Base-by-base conservation (phyloP, 2,113 vertebrate genomes). In the Amazona guildingii region DNA sequence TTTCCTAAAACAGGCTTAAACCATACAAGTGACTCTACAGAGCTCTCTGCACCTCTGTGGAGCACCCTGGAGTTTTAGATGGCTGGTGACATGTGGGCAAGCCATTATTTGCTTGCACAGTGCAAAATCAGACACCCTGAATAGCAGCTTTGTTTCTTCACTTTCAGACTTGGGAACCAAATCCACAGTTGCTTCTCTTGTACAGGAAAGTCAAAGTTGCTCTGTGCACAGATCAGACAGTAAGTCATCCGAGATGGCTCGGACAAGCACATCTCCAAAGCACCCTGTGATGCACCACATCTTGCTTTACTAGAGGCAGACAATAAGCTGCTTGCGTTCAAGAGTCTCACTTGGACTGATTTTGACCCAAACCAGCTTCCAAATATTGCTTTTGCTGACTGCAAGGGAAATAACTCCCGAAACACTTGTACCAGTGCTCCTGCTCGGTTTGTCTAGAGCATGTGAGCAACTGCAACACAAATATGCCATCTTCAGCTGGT, bases 281-380 rank as follows among this genome's bases (percentile, higher is more conserved):
- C 13, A 4, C 59, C 43, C 4, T 0, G 1, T 0, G 4, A 52
- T 3, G 10, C 37, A 35, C 21, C 37, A 25, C 2, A 6, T 2
- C 44, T 54, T 27, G 10, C 23, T 84, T 57, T 27, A 69, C 41
- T 20, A 43, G 41, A 73, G 9, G n/a, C 73, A 48, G 46, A 70
- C 67, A 83, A 37, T 12, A 41, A 39, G n/a, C 61, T 91, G 78
- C 19, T 85, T 0, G 0, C 2, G 0, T 64, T 91, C 81, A 28
- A 35, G 24, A 13, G 52, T 93, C 54, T 54, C 63, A 15, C 11
- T 77, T 73, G 51, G 66, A 69, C 62, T 8, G 15, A 28, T 23
- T 96, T 73, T 63, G 25, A 92, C 55, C 35, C 54, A 89, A 61
- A 90, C 13, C 44, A 73, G 49, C 66, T 90, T 90, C 80, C 80